A percentile compares a stretch with the other conserved stretches of the same genome.
Conservation (phyloP, 2,797 vertebrate species). For the Enteromius fasciolatus region DNA sequence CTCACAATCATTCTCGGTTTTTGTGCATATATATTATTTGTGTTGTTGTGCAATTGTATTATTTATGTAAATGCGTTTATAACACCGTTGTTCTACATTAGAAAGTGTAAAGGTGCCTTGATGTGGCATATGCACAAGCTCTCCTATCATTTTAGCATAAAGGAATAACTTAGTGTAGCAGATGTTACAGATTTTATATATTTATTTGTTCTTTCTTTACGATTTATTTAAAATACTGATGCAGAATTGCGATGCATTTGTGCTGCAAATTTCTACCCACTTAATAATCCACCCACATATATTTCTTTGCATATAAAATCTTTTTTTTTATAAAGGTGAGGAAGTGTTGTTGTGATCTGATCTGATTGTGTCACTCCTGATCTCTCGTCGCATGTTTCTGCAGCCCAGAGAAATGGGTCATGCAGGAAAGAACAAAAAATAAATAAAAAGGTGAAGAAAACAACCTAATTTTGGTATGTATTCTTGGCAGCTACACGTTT, state of each 20-base stretch:
- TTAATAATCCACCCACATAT: conserved; percentile 33
- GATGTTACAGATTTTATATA: not conserved
- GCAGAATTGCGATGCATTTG: not conserved
- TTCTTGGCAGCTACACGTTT: conserved; percentile 60
- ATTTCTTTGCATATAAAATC: conserved; percentile 7
- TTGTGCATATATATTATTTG: not conserved
- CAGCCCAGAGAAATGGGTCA: conserved; percentile 77
- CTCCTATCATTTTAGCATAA: not conserved
- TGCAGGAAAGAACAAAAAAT: conserved; percentile 63
- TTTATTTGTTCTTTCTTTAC: not conserved
- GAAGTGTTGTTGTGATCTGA: conserved; percentile 36
- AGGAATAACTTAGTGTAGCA: not conserved
- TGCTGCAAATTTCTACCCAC: not conserved
- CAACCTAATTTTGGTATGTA: conserved; percentile 73
- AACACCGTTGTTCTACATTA: not conserved
- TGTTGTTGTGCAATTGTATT: not conserved
- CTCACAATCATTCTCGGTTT: not conserved
- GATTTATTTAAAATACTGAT: not conserved
- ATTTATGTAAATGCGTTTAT: not conserved
- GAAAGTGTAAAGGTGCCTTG: not conserved
- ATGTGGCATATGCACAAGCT: not conserved
- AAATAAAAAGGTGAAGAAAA: conserved; percentile 64
- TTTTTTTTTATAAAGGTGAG: conserved; percentile 39
- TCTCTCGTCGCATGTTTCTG: conserved; percentile 46
- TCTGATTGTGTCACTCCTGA: conserved; percentile 56